Evolutionary conservation across 2,888 invertebrate genomes (phyloP), one percentile per base, ranked within the genome.

Genomic region (Epinotia brunnichana): DNA sequence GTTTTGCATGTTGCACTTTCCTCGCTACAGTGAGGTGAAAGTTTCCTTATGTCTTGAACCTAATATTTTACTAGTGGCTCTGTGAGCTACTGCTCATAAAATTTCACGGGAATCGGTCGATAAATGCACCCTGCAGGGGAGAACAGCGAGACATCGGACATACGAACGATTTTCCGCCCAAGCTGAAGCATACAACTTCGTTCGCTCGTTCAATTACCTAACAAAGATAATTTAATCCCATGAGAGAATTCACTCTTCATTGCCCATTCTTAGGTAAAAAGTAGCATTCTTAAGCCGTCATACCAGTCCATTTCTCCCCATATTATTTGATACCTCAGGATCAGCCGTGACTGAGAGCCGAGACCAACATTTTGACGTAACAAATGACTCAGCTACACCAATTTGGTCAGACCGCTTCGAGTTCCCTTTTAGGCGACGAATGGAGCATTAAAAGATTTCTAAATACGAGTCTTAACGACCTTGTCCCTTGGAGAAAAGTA

Each of bases 381-480:
- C 80, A 78, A 81, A 82, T 84, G 82, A 84, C 75, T 82, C 82
- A 81, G 76, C 75, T 60, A 48, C 67, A 77, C 82, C 75, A 78
- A 81, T 85, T 83, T 81, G 82, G 82, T 76, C 77, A 75, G 76
- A 76, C 79, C 53, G 74, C 77, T 78, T 73, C 84, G 74, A 70
- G 85, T 85, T 86, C 80, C 85, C 85, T 76, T 83, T 78, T 78
- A 74, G 73, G 75, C 39, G 17, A 56, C 62, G 59, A 51, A 67
- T 63, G 71, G 24, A 54, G 68, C 71, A 74, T 74, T 74, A 69
- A 74, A 64, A 69, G 61, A 69, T 69, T 70, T 68, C 70, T 74
- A 67, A 70, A 67, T 70, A 71, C 62, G 51, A 67, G 62, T 73
- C 64, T 61, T 73, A 73, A 73, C 73, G 73, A 63, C 73, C 73